Evolutionary conservation across 2,888 invertebrate genomes (phyloP).

Genomic region (Cataglyphis rosenhaueri): DNA sequence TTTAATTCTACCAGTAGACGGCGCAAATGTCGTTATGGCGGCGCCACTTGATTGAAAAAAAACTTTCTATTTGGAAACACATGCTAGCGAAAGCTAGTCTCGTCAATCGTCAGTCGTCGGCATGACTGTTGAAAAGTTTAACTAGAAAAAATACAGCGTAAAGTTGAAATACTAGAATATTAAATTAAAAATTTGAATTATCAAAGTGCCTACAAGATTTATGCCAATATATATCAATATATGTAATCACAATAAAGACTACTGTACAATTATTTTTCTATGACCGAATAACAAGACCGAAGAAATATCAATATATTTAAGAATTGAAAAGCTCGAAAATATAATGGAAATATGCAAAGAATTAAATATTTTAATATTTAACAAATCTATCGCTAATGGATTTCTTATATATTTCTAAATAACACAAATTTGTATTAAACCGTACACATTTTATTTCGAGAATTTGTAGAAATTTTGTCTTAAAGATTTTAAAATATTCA

Average conservation of each 20-base stretch:
- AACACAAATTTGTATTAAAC: background rate
- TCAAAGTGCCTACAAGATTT: background rate
- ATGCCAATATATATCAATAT: too few relatives aligned
- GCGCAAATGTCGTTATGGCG: constrained; percentile 40
- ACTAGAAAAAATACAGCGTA: background rate
- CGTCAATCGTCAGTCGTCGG: background rate
- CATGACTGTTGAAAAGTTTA: background rate
- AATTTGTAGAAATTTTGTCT: background rate
- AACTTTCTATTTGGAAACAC: background rate
- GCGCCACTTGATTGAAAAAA: constrained; percentile 12
- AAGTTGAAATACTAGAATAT: background rate
- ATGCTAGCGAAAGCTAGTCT: background rate
- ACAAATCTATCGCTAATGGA: background rate
- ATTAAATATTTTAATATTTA: background rate
- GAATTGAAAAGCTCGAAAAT: background rate
- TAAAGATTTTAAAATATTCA: background rate
- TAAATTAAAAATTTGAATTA: background rate
- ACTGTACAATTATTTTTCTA: background rate
- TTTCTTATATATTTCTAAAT: background rate
- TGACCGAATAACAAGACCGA: background rate
- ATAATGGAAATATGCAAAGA: constrained; percentile 6
- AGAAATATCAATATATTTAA: background rate
- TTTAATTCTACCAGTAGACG: background rate
- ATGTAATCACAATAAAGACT: background rate
- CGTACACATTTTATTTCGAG: background rate